Conservation (phyloP, 2,888 invertebrate species). For the Agrochola circellaris region DNA sequence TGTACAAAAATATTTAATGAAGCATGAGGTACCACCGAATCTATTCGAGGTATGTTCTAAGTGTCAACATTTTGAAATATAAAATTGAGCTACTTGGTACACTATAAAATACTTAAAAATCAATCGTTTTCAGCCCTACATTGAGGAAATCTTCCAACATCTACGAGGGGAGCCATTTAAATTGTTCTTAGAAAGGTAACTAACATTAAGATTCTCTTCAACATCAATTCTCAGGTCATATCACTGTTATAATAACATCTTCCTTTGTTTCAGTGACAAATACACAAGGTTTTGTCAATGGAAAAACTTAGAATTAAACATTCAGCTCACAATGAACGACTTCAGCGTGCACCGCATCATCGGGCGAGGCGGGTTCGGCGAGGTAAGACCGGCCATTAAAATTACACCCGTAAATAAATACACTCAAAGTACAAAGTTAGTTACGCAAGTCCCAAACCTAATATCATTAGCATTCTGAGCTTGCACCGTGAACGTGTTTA, state of each 20-base stretch:
- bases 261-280: slow-evolving; percentile 96
- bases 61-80: background rate
- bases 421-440: slow-evolving; percentile 58
- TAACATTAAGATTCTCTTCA: background rate
- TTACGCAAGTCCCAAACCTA: slow-evolving; percentile 64
- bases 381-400: slow-evolving; percentile 86
- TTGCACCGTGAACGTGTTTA: slow-evolving; percentile 66
- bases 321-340: slow-evolving; percentile 99
- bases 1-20: slow-evolving; percentile 99
- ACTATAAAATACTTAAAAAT: slow-evolving; percentile 1
- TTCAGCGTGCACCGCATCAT: slow-evolving; percentile 99
- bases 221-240: background rate
- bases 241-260: slow-evolving; percentile 8
- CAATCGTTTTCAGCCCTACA: slow-evolving; percentile 96
- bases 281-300: slow-evolving; percentile 99
- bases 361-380: slow-evolving; percentile 99
- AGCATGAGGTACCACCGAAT: slow-evolving; percentile 98
- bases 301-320: slow-evolving; percentile 99
- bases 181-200: slow-evolving; percentile 99
- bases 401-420: slow-evolving; percentile 51
- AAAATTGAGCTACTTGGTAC: background rate
- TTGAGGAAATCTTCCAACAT: slow-evolving; percentile 99
- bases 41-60: slow-evolving; percentile 96
- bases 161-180: slow-evolving; percentile 99
- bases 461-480: slow-evolving; percentile 70